These are phyloP conservation scores for Rana temporaria DNA, from an alignment of 2,113 vertebrate genomes.

Conservation along the genomic window DNA sequence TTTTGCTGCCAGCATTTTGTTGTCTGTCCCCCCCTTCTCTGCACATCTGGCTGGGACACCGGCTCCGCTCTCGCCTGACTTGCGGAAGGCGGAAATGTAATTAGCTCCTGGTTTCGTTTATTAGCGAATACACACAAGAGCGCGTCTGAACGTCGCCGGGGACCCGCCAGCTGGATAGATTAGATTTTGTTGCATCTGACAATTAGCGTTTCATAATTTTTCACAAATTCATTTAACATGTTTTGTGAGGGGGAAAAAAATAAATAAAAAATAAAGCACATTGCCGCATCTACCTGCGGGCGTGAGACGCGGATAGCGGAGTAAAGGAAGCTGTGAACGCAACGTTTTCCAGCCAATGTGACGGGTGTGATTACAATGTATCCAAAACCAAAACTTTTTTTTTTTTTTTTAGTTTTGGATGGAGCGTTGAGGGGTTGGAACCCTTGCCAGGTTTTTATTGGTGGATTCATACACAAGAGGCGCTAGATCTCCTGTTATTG, in stretches of 20 bases:
- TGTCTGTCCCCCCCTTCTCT: neutral
- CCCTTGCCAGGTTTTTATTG: too few relatives aligned
- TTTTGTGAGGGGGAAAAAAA: neutral
- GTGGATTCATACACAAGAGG: too few relatives aligned
- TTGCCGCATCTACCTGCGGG: neutral
- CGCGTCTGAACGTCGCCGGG: slow-evolving; percentile 25
- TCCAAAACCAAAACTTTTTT: too few relatives aligned
- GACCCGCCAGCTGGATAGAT: slow-evolving; percentile 47
- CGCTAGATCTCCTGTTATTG: too few relatives aligned
- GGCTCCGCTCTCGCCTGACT: slow-evolving; percentile 24
- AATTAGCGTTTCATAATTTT: slow-evolving; percentile 54
- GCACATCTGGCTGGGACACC: slow-evolving; percentile 54
- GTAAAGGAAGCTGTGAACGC: too few relatives aligned
- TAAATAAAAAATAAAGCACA: neutral
- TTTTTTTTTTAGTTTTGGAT: too few relatives aligned
- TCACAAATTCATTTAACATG: slow-evolving; percentile 27
- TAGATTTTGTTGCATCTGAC: slow-evolving; percentile 54
- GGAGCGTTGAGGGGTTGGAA: too few relatives aligned
- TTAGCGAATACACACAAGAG: slow-evolving; percentile 52
- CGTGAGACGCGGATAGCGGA: too few relatives aligned
- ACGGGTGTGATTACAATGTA: too few relatives aligned
- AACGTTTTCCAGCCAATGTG: too few relatives aligned
- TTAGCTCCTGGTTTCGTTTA: slow-evolving; percentile 55
- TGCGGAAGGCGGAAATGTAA: slow-evolving; percentile 49
- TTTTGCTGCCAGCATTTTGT: slow-evolving; percentile 19